Conservation (phyloP, 1,140 invertebrate genomes). For the Anagrus nilaparvatae region DNA sequence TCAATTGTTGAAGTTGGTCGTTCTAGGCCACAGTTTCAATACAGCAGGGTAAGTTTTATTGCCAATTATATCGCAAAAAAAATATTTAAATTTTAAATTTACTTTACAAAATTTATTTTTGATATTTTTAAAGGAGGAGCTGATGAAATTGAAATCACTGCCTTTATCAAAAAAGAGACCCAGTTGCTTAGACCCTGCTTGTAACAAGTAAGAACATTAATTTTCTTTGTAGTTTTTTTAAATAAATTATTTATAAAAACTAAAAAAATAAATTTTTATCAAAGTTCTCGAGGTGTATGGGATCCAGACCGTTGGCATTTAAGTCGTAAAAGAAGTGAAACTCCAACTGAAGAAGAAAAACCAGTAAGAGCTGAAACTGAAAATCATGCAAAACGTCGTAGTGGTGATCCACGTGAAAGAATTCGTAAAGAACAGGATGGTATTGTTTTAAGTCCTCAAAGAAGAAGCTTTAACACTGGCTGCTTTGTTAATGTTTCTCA, state of each 20-base stretch:
- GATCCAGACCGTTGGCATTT: slow-evolving; percentile 52
- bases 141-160: slow-evolving; percentile 47
- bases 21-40: slow-evolving; percentile 38
- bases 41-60: slow-evolving; percentile 30
- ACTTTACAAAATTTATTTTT: background rate
- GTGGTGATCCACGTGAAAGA: slow-evolving; percentile 65
- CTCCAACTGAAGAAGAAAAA: slow-evolving; percentile 48
- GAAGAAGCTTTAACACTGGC: slow-evolving; percentile 72
- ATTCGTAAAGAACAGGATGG: slow-evolving; percentile 73
- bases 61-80: background rate
- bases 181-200: slow-evolving; percentile 46
- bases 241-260: slow-evolving; percentile 3
- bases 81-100: background rate
- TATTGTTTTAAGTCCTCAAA: slow-evolving; percentile 72
- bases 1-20: slow-evolving; percentile 39
- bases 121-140: slow-evolving; percentile 41
- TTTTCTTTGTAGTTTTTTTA: background rate
- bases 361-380: slow-evolving; percentile 36
- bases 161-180: slow-evolving; percentile 49
- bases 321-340: slow-evolving; percentile 47
- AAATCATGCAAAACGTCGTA: slow-evolving; percentile 41
- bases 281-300: slow-evolving; percentile 47
- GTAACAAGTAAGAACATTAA: slow-evolving; percentile 39
- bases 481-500: slow-evolving; percentile 54
- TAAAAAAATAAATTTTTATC: slow-evolving; percentile 8